Percentiles rank a stretch among this genome's conserved stretches.
Conservation (phyloP, 2,888 invertebrate genomes). For the Julus scandinavius region DNA sequence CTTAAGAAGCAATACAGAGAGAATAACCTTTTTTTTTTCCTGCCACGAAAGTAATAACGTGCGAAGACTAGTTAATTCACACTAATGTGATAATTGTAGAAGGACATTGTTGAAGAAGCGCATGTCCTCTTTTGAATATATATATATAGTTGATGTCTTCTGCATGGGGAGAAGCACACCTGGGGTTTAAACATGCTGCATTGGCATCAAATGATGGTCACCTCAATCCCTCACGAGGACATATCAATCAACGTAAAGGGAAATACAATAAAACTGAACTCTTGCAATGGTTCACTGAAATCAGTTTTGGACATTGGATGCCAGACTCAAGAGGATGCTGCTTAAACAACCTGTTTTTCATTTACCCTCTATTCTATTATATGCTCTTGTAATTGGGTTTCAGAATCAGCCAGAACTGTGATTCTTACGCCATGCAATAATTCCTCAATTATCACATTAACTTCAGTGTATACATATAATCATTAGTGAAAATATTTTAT, state of each 20-base stretch:
- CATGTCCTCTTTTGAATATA: background rate
- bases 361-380: too few species aligned
- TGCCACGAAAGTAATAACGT: constrained; percentile 44
- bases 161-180: background rate
- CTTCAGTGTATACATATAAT: too few species aligned
- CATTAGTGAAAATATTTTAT: too few species aligned
- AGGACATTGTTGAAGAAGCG: background rate
- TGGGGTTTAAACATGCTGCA: background rate
- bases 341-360: background rate
- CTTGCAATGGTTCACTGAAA: background rate
- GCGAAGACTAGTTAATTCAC: constrained; percentile 40
- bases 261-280: background rate
- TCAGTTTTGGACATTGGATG: background rate
- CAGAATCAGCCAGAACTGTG: too few species aligned
- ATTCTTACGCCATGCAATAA: too few species aligned
- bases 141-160: background rate
- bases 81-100: constrained; percentile 20
- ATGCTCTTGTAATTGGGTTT: too few species aligned
- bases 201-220: background rate
- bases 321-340: background rate
- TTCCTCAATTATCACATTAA: too few species aligned
- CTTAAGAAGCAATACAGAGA: background rate
- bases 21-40: background rate
- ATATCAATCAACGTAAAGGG: background rate
- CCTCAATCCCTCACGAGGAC: background rate